A percentile compares a stretch with the other conserved stretches of the same genome.
Evolutionary conservation across 1,140 invertebrate genomes (phyloP).

Genomic region (Ganaspis sp.): DNA sequence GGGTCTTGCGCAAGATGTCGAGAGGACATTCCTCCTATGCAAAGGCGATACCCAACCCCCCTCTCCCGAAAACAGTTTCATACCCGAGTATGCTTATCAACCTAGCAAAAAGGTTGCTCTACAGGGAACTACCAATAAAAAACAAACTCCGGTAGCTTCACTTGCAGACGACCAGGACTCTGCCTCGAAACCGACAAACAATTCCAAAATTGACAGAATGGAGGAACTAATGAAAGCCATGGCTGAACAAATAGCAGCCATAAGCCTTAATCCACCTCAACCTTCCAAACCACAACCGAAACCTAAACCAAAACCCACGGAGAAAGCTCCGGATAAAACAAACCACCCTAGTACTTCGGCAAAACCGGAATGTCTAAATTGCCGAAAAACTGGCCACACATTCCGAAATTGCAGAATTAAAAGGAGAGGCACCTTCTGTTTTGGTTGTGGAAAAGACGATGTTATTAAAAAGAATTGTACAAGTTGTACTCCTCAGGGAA

Average conservation of each 20-base stretch:
- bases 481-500: no score
- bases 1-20: neutral
- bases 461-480: no score
- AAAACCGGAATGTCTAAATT: neutral
- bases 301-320: no score
- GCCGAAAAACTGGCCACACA: neutral
- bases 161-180: neutral
- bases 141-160: neutral
- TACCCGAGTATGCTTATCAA: neutral
- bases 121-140: neutral
- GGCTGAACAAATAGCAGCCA: no score
- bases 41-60: no score
- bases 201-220: no score
- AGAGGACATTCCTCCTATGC: neutral
- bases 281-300: no score
- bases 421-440: neutral
- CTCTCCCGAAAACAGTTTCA: neutral
- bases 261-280: no score
- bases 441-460: neutral
- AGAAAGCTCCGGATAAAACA: no score
- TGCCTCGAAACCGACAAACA: no score
- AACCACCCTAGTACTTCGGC: no score
- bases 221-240: no score
- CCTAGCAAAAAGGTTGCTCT: neutral
- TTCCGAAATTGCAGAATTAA: neutral